Percentiles rank a stretch among this genome's conserved stretches.
phyloP scores from a whole-genome alignment of 2,888 invertebrate genomes.

The Lasioglossum lativentre region DNA sequence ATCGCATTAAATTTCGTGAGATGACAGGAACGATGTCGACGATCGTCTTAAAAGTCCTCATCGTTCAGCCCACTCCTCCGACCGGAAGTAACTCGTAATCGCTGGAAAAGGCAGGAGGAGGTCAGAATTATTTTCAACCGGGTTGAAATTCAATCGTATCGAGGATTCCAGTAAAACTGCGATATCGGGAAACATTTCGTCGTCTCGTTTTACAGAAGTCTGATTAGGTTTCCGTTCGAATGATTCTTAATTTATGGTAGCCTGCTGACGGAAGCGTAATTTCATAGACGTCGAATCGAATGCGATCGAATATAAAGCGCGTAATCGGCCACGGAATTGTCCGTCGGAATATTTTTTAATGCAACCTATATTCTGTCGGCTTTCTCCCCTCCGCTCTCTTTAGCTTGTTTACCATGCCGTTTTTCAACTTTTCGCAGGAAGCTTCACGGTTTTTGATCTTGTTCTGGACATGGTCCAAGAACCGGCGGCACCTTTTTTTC shows the following conservation, averaged over 20 bases:
- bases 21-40: background rate
- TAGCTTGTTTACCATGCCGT: slow-evolving; percentile 9
- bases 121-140: background rate
- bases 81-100: background rate
- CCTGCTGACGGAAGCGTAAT: background rate
- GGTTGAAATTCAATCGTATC: background rate
- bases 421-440: slow-evolving; percentile 23
- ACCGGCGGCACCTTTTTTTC: slow-evolving; percentile 36
- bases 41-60: background rate
- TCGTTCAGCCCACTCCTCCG: background rate
- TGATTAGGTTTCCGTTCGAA: background rate
- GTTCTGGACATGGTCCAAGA: slow-evolving; percentile 47
- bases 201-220: background rate
- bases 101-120: background rate
- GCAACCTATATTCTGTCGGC: background rate
- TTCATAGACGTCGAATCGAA: background rate
- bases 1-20: background rate
- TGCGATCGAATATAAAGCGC: background rate
- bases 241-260: background rate
- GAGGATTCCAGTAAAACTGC: background rate
- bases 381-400: background rate
- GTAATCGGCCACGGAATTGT: background rate
- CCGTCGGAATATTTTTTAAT: background rate
- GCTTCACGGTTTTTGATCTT: slow-evolving; percentile 35
- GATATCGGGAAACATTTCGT: background rate